A percentile compares a stretch with the other conserved stretches of the same genome.
Conservation (phyloP, 2,113 vertebrate species). For the Sylvietta virens region DNA sequence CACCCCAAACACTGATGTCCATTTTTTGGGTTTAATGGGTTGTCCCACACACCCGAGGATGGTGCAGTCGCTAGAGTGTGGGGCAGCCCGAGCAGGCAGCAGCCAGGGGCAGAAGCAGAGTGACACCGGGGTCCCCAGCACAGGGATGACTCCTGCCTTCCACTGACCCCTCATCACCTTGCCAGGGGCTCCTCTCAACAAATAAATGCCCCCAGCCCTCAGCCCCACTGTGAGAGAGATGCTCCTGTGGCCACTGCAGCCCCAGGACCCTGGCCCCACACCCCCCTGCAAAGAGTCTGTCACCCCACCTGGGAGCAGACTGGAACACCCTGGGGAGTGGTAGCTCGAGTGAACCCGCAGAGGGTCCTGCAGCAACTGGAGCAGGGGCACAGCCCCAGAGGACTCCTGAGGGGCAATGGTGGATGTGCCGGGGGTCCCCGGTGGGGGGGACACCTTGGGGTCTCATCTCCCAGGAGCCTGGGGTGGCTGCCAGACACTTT, state of each 20-base stretch:
- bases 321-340: background rate
- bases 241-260: background rate
- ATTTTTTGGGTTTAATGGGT: background rate
- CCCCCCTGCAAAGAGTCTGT: fast-evolving
- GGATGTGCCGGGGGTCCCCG: fast-evolving
- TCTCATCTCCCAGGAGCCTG: fast-evolving
- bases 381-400: background rate
- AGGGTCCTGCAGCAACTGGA: background rate
- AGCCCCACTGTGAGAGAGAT: fast-evolving
- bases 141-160: background rate
- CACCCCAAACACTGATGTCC: background rate
- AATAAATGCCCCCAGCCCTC: background rate
- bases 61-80: background rate
- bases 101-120: background rate
- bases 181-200: background rate
- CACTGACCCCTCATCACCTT: background rate
- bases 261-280: background rate
- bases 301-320: fast-evolving
- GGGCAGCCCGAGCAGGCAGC: background rate
- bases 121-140: fast-evolving
- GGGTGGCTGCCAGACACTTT: background rate
- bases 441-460: background rate
- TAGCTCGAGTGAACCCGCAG: background rate
- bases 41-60: background rate
- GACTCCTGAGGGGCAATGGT: fast-evolving